Conservation (phyloP, 2,797 vertebrate genomes). For the Anguilla megastoma region DNA sequence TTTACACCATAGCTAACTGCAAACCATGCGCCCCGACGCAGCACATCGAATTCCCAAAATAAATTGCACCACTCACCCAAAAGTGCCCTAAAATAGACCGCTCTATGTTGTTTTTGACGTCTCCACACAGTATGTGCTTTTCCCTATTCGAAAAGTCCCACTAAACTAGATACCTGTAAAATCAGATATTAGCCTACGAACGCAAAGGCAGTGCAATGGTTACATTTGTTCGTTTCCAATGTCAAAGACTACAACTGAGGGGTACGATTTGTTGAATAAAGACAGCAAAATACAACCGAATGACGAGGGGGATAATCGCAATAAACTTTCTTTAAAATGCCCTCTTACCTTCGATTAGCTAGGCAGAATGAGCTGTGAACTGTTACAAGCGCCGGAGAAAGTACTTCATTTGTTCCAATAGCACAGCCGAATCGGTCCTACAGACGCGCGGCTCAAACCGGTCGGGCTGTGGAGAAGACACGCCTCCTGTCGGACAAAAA, state of each 20-base stretch:
- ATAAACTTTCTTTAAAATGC: conserved; percentile 39
- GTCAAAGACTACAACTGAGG: neutral
- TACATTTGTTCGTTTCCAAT: conserved; percentile 2
- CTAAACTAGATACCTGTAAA: conserved; percentile 8
- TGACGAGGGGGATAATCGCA: neutral
- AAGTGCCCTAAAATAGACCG: conserved; percentile 22
- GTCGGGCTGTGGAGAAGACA: conserved; percentile 73
- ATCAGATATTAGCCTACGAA: neutral
- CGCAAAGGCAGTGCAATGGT: conserved; percentile 18
- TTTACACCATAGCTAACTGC: neutral
- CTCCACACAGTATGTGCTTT: neutral
- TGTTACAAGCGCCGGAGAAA: conserved; percentile 60
- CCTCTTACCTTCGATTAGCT: conserved; percentile 61
- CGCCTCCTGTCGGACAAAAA: conserved; percentile 83
- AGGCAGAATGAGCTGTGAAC: conserved; percentile 51
- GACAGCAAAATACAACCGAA: conserved; percentile 28
- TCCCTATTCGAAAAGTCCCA: neutral
- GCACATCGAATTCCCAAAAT: neutral
- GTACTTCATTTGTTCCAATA: conserved; percentile 68
- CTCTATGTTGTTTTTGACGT: neutral
- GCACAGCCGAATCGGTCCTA: conserved; percentile 58
- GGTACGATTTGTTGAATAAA: neutral
- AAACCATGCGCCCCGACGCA: neutral
- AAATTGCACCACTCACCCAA: conserved; percentile 46
- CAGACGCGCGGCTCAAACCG: conserved; percentile 56